Evolutionary conservation across 2,797 vertebrate species (phyloP).

Genomic region (Thamnophis elegans): DNA sequence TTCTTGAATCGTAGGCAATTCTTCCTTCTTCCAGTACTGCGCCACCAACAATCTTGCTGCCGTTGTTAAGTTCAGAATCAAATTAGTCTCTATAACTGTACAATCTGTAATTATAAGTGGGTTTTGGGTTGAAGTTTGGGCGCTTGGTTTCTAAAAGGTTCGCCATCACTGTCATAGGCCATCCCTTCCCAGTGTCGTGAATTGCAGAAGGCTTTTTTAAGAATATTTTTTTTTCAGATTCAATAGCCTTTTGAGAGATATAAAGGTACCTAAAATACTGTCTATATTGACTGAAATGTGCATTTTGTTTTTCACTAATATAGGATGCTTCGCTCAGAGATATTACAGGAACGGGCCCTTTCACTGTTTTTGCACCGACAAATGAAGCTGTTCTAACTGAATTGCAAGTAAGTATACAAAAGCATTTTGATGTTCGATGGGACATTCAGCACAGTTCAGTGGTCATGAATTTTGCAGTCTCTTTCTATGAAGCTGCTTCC

Average conservation of each 20-base stretch:
- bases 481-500: not conserved
- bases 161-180: no score
- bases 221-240: not conserved
- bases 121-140: no score
- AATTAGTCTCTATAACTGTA: no score
- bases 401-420: conserved; percentile 60
- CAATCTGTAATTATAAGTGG: no score
- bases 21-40: no score
- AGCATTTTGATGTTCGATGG: not conserved
- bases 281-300: not conserved
- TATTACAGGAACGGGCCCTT: conserved; percentile 78
- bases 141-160: no score
- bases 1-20: no score
- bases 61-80: no score
- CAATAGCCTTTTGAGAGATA: not conserved
- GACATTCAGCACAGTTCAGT: not conserved
- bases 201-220: not conserved
- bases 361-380: conserved; percentile 84
- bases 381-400: conserved; percentile 53
- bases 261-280: not conserved
- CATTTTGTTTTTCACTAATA: conserved; percentile 54
- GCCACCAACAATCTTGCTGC: no score
- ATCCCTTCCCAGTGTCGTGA: accelerated
- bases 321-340: conserved; percentile 62
- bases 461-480: not conserved